phyloP scores from a whole-genome alignment of 1,140 invertebrate species.

The Nebria ingens region DNA sequence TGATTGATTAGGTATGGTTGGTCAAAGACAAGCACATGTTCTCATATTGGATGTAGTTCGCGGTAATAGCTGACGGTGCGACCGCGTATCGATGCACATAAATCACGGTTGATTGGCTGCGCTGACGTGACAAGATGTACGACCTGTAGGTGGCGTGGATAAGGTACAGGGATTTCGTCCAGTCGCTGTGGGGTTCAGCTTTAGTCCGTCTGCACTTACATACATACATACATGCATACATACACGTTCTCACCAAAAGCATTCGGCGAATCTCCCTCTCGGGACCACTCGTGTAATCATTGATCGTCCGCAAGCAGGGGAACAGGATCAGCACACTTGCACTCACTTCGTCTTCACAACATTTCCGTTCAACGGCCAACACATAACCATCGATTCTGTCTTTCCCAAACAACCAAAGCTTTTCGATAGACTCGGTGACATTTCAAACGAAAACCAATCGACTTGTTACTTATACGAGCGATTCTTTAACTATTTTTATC shows the following conservation, averaged over 20 bases:
- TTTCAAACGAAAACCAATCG: too few relatives aligned
- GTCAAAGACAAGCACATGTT: too few relatives aligned
- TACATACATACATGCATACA: too few relatives aligned
- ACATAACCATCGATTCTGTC: background rate
- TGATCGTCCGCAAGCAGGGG: background rate
- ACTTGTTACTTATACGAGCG: too few relatives aligned
- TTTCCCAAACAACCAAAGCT: too few relatives aligned
- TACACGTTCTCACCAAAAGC: too few relatives aligned
- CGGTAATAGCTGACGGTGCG: background rate
- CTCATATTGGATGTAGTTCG: too few relatives aligned
- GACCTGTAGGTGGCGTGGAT: background rate
- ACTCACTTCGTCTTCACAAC: background rate
- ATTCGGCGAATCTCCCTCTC: background rate
- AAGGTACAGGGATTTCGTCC: background rate
- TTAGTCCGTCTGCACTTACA: too few relatives aligned
- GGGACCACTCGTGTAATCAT: conserved; percentile 1
- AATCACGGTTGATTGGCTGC: conserved; percentile 6
- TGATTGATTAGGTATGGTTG: too few relatives aligned
- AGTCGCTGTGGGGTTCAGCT: too few relatives aligned
- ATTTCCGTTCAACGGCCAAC: background rate
- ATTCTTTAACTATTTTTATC: too few relatives aligned
- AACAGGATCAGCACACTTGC: background rate
- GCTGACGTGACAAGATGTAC: conserved; percentile 7
- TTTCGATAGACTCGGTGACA: too few relatives aligned
- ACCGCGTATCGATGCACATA: conserved; percentile 3